A percentile compares a stretch with the other conserved stretches of the same genome.
Conservation (phyloP, 2,113 vertebrate genomes). For the Laticauda laticaudata region DNA sequence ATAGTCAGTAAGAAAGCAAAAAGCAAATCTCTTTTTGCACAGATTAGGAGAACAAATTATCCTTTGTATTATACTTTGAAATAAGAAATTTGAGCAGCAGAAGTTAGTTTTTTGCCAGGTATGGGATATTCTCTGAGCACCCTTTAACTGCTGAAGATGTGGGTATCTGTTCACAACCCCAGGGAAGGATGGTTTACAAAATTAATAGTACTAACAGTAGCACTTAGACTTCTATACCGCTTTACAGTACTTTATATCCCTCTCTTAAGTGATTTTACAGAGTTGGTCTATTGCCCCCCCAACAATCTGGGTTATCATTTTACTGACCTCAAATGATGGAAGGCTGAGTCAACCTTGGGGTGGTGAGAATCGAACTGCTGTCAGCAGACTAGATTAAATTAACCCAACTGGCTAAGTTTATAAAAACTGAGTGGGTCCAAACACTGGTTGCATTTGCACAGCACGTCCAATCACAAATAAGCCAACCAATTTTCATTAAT, state of each 20-base stretch:
- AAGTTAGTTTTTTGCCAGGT: neutral
- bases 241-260: neutral
- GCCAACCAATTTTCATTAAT: neutral
- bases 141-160: neutral
- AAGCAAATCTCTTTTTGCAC: neutral
- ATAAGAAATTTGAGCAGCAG: neutral
- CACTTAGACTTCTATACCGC: neutral
- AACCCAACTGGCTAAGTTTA: neutral
- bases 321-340: neutral
- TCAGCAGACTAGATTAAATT: neutral
- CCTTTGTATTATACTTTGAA: neutral
- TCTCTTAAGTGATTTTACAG: neutral
- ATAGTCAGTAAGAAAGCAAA: neutral
- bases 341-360: neutral
- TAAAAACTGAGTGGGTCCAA: neutral
- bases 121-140: neutral
- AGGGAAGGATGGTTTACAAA: neutral
- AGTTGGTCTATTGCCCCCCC: neutral
- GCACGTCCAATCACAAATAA: neutral
- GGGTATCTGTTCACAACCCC: neutral
- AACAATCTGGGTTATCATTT: neutral
- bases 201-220: neutral
- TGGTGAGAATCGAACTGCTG: neutral
- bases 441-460: neutral
- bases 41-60: neutral